These are phyloP conservation scores for Cheiracanthium punctorium DNA, from an alignment of 2,888 invertebrate genomes.

Conservation along the genomic window DNA sequence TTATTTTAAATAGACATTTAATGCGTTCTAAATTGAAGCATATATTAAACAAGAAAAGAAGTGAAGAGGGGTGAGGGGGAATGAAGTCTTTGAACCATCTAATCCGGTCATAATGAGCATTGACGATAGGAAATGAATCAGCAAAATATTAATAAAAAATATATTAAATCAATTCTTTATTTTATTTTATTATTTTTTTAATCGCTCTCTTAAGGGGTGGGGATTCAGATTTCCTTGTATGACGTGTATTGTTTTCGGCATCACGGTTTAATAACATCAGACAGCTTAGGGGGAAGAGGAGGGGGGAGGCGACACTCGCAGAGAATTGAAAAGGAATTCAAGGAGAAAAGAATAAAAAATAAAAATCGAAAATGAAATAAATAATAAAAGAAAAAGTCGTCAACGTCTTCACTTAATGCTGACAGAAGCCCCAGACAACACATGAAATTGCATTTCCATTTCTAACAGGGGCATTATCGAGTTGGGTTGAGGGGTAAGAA, in stretches of 20 bases:
- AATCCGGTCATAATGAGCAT: conserved; percentile 3
- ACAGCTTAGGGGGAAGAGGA: conserved; percentile 42
- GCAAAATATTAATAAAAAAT: neutral
- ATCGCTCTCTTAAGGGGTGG: conserved; percentile 6
- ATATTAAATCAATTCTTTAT: neutral
- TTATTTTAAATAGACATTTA: neutral
- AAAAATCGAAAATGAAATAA: neutral
- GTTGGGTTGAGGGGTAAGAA: neutral
- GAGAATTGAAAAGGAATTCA: conserved; percentile 24
- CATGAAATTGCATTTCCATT: conserved; percentile 22
- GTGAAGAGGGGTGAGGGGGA: too few relatives aligned
- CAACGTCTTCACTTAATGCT: conserved; percentile 47
- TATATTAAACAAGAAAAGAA: neutral
- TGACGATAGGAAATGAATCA: neutral
- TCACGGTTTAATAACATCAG: conserved; percentile 68
- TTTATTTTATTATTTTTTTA: conserved; percentile 16
- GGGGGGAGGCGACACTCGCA: neutral
- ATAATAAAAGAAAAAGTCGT: neutral
- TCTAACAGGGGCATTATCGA: conserved; percentile 12
- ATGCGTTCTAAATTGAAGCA: neutral
- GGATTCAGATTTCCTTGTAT: conserved; percentile 58
- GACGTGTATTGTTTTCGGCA: conserved; percentile 68
- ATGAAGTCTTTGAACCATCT: neutral
- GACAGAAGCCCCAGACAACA: conserved; percentile 58
- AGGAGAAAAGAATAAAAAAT: too few relatives aligned